Evolutionary conservation across 2,113 vertebrate genomes (phyloP).

Genomic region (Mobula birostris): DNA sequence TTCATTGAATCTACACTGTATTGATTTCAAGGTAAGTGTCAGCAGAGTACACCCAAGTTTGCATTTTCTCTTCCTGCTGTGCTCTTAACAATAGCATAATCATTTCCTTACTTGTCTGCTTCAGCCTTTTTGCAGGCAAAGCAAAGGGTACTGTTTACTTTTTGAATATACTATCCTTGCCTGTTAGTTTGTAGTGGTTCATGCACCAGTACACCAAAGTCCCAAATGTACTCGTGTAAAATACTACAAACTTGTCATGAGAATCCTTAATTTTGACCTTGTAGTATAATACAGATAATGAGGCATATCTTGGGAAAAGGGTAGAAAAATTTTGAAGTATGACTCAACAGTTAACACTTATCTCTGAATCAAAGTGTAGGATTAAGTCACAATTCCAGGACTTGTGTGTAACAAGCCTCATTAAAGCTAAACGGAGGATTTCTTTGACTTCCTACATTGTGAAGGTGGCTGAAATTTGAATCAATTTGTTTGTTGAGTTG

Average conservation of each 20-base stretch:
- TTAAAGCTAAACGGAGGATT: background rate
- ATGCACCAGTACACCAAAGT: too few relatives aligned
- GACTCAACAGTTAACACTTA: background rate
- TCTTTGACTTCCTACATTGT: background rate
- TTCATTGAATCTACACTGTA: too few relatives aligned
- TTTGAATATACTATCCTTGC: too few relatives aligned
- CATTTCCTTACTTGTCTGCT: too few relatives aligned
- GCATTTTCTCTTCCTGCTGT: too few relatives aligned
- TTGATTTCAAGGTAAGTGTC: too few relatives aligned
- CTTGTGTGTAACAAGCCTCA: background rate
- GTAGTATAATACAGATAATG: background rate
- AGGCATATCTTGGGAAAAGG: background rate
- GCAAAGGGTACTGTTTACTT: too few relatives aligned
- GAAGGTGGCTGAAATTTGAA: background rate
- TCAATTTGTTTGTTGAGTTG: background rate
- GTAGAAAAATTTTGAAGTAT: background rate
- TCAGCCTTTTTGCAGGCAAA: too few relatives aligned
- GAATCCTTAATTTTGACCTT: background rate
- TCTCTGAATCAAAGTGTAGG: background rate
- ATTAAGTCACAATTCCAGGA: background rate
- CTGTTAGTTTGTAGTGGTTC: too few relatives aligned
- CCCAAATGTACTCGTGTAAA: too few relatives aligned
- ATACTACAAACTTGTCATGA: background rate
- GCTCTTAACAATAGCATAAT: too few relatives aligned
- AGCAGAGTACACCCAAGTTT: too few relatives aligned